Evolutionary conservation across 2,797 vertebrate species (phyloP), one percentile per base, ranked within the genome.

Genomic region (Pogonophryne albipinna): DNA sequence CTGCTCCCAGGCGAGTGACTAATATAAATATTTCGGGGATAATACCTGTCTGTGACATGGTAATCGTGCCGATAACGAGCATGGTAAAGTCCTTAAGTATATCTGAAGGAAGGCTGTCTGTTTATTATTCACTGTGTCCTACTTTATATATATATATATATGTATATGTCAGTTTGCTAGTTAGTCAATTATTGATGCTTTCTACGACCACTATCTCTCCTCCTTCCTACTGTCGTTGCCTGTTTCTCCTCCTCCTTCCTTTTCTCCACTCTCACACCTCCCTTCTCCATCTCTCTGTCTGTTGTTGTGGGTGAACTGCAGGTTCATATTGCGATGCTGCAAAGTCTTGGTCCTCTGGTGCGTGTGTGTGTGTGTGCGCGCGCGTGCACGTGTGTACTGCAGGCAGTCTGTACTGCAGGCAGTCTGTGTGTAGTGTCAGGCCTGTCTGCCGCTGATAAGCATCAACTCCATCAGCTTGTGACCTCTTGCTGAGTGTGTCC

Each of bases 101-200:
- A 47, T 66, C 73, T 65, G 77, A 85, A 85, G 78, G 87, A 74
- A 82, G 68, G 66, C 41, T 74, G 72, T 44, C 52, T 77, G 68
- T 81, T 78, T 79, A 75, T 72, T 76, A 77, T 80, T 80, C 83
- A 73, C 53, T 59, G 27, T 27, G 27, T 27, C 4, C 27, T 27
- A 27, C 27, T 27, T 5, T 5, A 5, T 27, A 5, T 27, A 5
- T 27, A 27, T 27, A 27, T 27, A 27, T 27, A 27, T 27, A 27
- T 27, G 4, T 27, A 27, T 27, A 52, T 42, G 59, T 50, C 9
- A 15, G 67, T 85, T 55, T 82, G 68, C 61, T 70, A 66, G 42
- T 71, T 55, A 83, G 88, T 93, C 79, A 89, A 89, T 91, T 85
- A 93, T 88, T 91, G 80, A 93, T 89, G 87, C 42, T 72, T 80